A percentile compares a stretch with the other conserved stretches of the same genome.
Conservation (phyloP, 2,797 vertebrate species). For the Danio tinwini region DNA sequence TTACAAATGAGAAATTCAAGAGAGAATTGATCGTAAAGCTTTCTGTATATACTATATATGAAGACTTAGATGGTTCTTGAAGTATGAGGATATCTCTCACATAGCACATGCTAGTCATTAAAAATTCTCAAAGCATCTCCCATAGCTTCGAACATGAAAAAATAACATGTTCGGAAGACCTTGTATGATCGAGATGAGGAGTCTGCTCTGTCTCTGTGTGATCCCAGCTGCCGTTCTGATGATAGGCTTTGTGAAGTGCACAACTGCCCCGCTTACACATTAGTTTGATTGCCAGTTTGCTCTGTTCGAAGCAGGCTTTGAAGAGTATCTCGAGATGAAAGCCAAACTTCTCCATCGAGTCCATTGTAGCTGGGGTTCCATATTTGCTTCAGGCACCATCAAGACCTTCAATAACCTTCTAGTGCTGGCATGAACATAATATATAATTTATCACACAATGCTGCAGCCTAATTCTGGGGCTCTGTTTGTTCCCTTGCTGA, state of each 20-base stretch:
- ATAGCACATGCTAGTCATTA: constrained; percentile 56
- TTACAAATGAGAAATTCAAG: neutral
- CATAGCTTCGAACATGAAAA: constrained; percentile 61
- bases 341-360: constrained; percentile 74
- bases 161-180: constrained; percentile 69
- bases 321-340: constrained; percentile 78
- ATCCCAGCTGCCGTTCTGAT: constrained; percentile 68
- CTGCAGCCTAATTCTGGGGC: constrained; percentile 65
- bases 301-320: constrained; percentile 71
- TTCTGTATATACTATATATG: neutral
- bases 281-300: constrained; percentile 80
- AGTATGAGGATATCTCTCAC: constrained; percentile 11
- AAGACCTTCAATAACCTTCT: constrained; percentile 65
- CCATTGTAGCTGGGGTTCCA: constrained; percentile 69
- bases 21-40: neutral
- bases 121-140: constrained; percentile 63
- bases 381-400: constrained; percentile 73
- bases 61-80: neutral
- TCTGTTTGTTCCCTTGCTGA: constrained; percentile 60
- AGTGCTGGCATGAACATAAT: constrained; percentile 70
- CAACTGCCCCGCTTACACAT: constrained; percentile 73
- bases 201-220: constrained; percentile 65
- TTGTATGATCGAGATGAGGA: constrained; percentile 65
- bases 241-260: constrained; percentile 72
- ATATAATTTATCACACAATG: constrained; percentile 77